These are phyloP conservation scores for Pachyrhynchus sulphureomaculatus DNA, from an alignment of 1,140 invertebrate species.

Conservation along the genomic window DNA sequence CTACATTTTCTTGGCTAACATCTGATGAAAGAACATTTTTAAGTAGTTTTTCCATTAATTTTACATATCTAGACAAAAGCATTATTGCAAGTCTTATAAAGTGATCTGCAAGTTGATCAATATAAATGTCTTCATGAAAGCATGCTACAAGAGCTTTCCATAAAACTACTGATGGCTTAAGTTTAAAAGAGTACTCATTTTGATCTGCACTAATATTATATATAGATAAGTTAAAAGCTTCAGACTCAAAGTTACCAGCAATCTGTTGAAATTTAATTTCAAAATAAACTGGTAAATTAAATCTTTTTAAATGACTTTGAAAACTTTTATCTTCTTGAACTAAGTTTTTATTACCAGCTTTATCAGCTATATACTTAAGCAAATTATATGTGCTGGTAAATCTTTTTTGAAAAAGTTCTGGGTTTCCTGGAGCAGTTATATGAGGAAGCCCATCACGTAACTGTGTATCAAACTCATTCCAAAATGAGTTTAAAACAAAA, in stretches of 20 bases:
- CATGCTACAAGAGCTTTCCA: conserved; percentile 37
- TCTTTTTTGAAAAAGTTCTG: conserved; percentile 81
- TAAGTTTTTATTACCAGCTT: conserved; percentile 61
- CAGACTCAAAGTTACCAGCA: conserved; percentile 52
- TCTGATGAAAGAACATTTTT: conserved; percentile 24
- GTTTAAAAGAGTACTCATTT: conserved; percentile 36
- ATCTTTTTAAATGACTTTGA: conserved; percentile 69
- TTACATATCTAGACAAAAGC: conserved; percentile 42
- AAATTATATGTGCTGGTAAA: conserved; percentile 81
- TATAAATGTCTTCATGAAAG: conserved; percentile 41
- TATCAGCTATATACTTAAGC: conserved; percentile 70
- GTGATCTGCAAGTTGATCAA: conserved; percentile 44
- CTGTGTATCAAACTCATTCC: conserved; percentile 80
- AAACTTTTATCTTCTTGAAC: conserved; percentile 53
- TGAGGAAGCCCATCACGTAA: conserved; percentile 74
- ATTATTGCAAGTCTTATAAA: conserved; percentile 46
- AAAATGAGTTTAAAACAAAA: conserved; percentile 86
- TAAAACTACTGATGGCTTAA: conserved; percentile 37
- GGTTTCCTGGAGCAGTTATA: conserved; percentile 90
- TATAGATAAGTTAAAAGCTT: conserved; percentile 21
- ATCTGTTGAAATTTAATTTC: conserved; percentile 93
- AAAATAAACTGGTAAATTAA: conserved; percentile 94
- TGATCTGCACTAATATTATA: conserved; percentile 19
- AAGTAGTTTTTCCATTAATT: conserved; percentile 36
- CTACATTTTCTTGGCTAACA: conserved; percentile 16